Percentiles rank a stretch among this genome's conserved stretches.
Conservation (phyloP, 2,113 vertebrate species). For the Bubo scandiacus region DNA sequence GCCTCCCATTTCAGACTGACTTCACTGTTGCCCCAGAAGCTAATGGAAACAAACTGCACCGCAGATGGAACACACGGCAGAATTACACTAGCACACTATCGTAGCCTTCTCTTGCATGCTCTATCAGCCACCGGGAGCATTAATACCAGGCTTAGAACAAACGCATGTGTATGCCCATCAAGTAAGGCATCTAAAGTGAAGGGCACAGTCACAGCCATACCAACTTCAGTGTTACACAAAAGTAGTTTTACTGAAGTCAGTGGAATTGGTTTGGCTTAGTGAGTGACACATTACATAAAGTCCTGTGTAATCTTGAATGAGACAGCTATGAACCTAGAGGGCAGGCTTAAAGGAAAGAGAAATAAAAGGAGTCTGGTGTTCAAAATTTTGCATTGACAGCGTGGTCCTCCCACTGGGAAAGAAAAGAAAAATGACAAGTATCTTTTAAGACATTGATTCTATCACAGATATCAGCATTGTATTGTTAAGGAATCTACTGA, state of each 20-base stretch:
- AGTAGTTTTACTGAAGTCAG: background rate
- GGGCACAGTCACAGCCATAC: background rate
- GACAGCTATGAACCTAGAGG: background rate
- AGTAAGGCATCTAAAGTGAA: background rate
- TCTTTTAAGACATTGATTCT: background rate
- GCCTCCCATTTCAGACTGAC: slow-evolving; percentile 4
- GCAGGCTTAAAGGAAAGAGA: background rate
- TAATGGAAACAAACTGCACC: slow-evolving; percentile 22
- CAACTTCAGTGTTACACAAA: background rate
- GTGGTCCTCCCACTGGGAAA: background rate
- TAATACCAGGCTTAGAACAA: background rate
- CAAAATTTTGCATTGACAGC: background rate
- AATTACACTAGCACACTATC: background rate
- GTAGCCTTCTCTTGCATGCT: background rate
- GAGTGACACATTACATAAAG: fast-evolving
- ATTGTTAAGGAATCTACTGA: background rate
- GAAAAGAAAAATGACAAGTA: background rate
- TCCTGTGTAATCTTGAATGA: background rate
- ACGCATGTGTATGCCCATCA: fast-evolving
- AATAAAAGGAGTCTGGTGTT: background rate
- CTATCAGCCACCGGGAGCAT: background rate
- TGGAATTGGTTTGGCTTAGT: background rate
- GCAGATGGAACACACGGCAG: background rate
- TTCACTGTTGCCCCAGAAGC: background rate
- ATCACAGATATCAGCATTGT: background rate